A percentile compares a stretch with the other conserved stretches of the same genome.
phyloP scores from a whole-genome alignment of 23 tunicate genomes.

The Oikopleura dioica region DNA sequence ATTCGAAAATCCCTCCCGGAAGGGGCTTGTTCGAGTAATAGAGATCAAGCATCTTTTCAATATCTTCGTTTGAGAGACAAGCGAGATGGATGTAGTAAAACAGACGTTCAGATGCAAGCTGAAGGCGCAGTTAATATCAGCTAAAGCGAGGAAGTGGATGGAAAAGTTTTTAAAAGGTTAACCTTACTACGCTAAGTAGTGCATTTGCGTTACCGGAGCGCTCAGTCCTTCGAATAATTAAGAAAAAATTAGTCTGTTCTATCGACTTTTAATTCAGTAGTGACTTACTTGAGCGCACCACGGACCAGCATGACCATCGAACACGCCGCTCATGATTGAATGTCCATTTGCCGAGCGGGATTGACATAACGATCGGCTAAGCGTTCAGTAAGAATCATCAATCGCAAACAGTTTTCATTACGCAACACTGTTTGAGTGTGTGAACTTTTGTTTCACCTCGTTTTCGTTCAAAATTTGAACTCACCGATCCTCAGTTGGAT shows the following conservation, averaged over 20 bases:
- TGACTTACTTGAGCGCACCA: not conserved
- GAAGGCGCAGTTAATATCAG: too few species aligned
- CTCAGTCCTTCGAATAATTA: too few species aligned
- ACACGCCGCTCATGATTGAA: conserved; percentile 3
- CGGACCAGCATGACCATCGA: conserved; percentile 12
- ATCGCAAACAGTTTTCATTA: too few species aligned
- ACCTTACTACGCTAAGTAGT: too few species aligned
- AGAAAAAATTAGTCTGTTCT: too few species aligned
- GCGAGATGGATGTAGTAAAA: not conserved
- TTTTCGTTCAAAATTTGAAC: not conserved
- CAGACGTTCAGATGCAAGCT: not conserved
- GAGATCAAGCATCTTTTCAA: conserved; percentile 3
- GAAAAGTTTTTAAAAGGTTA: too few species aligned
- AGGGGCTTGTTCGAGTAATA: not conserved
- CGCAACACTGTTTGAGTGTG: too few species aligned
- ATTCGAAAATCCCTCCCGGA: too few species aligned
- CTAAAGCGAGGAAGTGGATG: too few species aligned
- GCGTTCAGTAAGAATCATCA: not conserved
- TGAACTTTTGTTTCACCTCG: too few species aligned
- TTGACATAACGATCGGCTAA: not conserved
- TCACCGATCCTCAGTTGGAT: not conserved
- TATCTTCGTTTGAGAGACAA: not conserved
- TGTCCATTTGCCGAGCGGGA: not conserved
- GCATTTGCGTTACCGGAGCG: too few species aligned
- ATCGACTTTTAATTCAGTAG: too few species aligned